Conservation (phyloP, 2,888 invertebrate species). For the Coremacera marginata region DNA sequence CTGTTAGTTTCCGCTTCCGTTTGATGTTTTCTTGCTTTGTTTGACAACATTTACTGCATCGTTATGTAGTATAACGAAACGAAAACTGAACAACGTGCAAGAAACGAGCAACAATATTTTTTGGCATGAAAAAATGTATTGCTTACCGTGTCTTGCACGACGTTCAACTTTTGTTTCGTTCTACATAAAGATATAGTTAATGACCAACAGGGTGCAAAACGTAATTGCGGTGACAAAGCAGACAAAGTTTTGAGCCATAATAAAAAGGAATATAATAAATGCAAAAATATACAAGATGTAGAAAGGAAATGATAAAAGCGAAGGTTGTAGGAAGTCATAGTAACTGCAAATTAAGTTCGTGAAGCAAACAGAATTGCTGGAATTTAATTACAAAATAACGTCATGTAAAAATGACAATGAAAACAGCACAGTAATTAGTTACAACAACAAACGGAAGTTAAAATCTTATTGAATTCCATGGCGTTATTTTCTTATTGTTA, state of each 20-base stretch:
- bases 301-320: not conserved
- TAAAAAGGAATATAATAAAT: no score
- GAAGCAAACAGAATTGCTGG: not conserved
- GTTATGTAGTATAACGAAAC: no score
- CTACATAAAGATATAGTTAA: no score
- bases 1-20: constrained; percentile 20
- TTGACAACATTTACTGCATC: not conserved
- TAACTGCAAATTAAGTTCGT: not conserved
- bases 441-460: not conserved
- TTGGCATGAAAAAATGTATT: no score
- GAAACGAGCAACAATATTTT: no score
- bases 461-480: constrained; percentile 7
- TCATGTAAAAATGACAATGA: not conserved
- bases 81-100: no score
- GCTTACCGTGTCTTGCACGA: no score
- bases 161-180: no score
- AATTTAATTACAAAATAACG: constrained; percentile 15
- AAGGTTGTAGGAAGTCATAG: not conserved
- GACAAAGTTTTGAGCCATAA: no score
- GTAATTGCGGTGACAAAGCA: not conserved
- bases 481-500: not conserved
- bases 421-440: no score
- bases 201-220: not conserved
- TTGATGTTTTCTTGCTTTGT: constrained; percentile 12
- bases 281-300: no score